Percentiles rank a stretch among this genome's conserved stretches.
Conservation (phyloP, 2,888 invertebrate species). For the Thalpophila matura region DNA sequence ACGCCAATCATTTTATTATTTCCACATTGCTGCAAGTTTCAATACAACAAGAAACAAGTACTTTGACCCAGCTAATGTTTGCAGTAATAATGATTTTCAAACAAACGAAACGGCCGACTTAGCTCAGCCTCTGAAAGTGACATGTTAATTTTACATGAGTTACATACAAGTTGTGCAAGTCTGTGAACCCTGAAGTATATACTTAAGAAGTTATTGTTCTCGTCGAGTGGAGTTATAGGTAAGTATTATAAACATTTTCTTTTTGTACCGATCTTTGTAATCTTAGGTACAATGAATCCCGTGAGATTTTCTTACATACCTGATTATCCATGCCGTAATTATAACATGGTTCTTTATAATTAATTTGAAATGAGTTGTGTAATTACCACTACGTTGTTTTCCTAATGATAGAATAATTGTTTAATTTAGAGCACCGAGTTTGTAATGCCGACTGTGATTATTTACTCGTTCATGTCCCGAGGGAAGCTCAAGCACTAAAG, state of each 20-base stretch:
- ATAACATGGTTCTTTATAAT: constrained; percentile 46
- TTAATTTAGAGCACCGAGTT: constrained; percentile 39
- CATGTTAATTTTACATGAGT: constrained; percentile 45
- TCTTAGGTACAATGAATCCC: constrained; percentile 55
- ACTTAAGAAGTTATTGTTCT: constrained; percentile 28
- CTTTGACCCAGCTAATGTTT: constrained; percentile 29
- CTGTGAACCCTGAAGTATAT: constrained; percentile 12
- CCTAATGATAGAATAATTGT: constrained; percentile 54
- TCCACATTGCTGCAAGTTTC: not conserved
- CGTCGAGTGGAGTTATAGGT: not conserved
- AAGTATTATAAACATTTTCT: constrained; percentile 31
- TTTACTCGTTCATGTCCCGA: constrained; percentile 28
- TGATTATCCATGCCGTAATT: constrained; percentile 45
- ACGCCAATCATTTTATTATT: not conserved
- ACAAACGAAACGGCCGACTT: constrained; percentile 43
- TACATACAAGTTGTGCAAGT: constrained; percentile 16
- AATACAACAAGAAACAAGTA: constrained; percentile 7
- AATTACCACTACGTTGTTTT: constrained; percentile 45
- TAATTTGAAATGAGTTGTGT: constrained; percentile 49
- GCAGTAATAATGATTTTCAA: constrained; percentile 54
- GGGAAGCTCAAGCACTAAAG: constrained; percentile 29
- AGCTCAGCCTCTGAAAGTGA: constrained; percentile 25
- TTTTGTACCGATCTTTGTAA: constrained; percentile 33
- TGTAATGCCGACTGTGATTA: constrained; percentile 26
- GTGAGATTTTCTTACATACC: constrained; percentile 53